These are phyloP conservation scores for Haplochromis burtoni DNA, from an alignment of 2,113 vertebrate genomes.

Conservation along the genomic window DNA sequence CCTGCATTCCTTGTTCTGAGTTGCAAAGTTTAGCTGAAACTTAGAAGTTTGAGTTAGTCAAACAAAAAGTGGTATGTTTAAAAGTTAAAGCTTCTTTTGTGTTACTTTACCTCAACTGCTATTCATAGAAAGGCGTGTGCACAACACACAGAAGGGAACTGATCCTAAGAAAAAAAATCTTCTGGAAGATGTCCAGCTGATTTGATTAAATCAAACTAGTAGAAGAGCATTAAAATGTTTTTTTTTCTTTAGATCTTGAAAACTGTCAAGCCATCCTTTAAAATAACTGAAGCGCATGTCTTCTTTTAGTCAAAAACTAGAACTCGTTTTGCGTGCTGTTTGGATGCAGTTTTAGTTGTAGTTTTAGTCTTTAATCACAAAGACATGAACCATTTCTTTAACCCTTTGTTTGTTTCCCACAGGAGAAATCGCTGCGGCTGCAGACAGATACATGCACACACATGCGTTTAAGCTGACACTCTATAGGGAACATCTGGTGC, in stretches of 20 bases:
- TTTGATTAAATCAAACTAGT: neutral
- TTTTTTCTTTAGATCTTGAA: neutral
- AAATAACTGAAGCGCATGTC: neutral
- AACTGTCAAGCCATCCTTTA: neutral
- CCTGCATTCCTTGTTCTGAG: neutral
- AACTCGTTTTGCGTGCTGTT: neutral
- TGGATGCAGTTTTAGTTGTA: neutral
- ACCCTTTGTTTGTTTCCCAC: neutral
- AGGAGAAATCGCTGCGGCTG: neutral
- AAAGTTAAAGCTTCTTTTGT: neutral
- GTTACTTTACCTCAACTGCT: neutral
- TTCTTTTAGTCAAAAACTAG: neutral
- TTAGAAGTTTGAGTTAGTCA: neutral
- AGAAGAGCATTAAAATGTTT: neutral
- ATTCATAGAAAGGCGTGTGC: neutral
- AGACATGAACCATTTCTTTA: neutral
- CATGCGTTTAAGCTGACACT: neutral
- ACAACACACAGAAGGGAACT: neutral
- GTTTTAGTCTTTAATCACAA: neutral
- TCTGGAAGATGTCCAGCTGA: accelerated
- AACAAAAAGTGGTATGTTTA: neutral
- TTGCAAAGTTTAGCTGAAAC: neutral
- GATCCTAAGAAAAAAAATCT: neutral
- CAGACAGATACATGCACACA: neutral
- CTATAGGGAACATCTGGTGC: conserved; percentile 7